Conservation (phyloP, 2,113 vertebrate genomes). For the Myotis yumanensis region DNA sequence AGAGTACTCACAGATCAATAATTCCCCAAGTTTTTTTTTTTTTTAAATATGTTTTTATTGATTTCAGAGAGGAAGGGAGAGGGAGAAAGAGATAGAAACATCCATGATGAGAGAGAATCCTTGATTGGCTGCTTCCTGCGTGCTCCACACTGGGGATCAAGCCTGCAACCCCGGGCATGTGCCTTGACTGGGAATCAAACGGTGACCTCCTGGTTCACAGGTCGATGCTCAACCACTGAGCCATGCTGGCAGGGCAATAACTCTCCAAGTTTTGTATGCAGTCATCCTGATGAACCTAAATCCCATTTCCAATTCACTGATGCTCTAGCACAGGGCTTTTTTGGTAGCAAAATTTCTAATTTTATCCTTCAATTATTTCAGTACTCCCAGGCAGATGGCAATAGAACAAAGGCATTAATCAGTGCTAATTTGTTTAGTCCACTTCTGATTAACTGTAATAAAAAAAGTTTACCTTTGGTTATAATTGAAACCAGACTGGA, state of each 20-base stretch:
- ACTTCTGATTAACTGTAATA: slow-evolving; percentile 46
- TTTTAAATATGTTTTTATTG: too few species aligned
- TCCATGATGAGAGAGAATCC: too few species aligned
- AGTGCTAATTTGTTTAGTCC: slow-evolving; percentile 44
- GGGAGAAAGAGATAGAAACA: too few species aligned
- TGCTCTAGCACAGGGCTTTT: neutral
- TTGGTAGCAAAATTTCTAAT: slow-evolving; percentile 2
- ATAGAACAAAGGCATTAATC: slow-evolving; percentile 36
- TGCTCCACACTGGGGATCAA: too few species aligned
- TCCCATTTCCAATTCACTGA: neutral
- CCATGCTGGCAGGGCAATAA: neutral
- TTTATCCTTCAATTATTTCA: slow-evolving; percentile 51
- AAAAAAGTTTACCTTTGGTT: slow-evolving; percentile 36
- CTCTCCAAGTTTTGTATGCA: neutral
- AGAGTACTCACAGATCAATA: neutral
- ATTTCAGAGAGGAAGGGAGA: too few species aligned
- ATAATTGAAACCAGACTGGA: neutral
- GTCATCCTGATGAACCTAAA: neutral
- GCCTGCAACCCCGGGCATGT: too few species aligned
- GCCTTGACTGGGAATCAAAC: too few species aligned
- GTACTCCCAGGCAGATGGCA: slow-evolving; percentile 8
- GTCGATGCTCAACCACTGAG: too few species aligned
- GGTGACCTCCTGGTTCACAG: too few species aligned
- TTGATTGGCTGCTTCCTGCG: too few species aligned
- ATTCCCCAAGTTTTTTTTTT: neutral